Evolutionary conservation across 2,113 vertebrate genomes (phyloP), one percentile per base, ranked within the genome.

Genomic region (Neofelis nebulosa): DNA sequence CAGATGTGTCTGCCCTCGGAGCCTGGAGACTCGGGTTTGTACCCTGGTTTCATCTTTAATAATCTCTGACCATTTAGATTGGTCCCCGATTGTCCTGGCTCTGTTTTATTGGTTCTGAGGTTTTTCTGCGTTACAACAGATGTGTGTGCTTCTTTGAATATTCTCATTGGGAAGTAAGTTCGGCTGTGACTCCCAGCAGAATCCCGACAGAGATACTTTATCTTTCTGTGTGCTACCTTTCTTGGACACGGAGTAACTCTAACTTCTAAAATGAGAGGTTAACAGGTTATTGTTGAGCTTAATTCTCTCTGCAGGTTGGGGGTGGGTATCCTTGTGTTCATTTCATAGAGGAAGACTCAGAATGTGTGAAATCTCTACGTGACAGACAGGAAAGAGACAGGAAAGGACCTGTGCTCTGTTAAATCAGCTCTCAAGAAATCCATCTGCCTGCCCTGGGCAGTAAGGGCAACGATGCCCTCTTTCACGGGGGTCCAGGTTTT

Each of bases 401-500:
- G 38, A 7, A 2, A 19, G 36, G n/a, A 13, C 4, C 0, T 6
- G 0, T 13, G 76, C n/a, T 52, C n/a, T 21, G 2, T 21, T 45
- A 23, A 63, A n/a, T 25, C 73, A 29, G 36, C 76, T 29, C 31
- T 65, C n/a, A 23, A 36, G 89, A 52, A 52, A 41, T 69, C 2
- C 14, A 3, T 45, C n/a, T 21, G 16, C 29, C n/a, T 18, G 16
- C 38, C 21, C 7, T 14, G 31, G 18, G 19, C 19, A 11, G 14
- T 5, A 10, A 63, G 36, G n/a, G 25, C 41, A 19, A 8, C 12
- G 45, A 3, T 45, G 19, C 9, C 21, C 3, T 41, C 45, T 66
- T 1, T 33, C 48, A 1, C 0, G 0, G 38, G 65, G 33, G 2
- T 31, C 55, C 48, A 7, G 4, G 4, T 25, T 48, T 45, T 33